Percentiles rank a stretch among this genome's conserved stretches.
Evolutionary conservation across 2,797 vertebrate species (phyloP).

Genomic region (Darevskia nairensis): DNA sequence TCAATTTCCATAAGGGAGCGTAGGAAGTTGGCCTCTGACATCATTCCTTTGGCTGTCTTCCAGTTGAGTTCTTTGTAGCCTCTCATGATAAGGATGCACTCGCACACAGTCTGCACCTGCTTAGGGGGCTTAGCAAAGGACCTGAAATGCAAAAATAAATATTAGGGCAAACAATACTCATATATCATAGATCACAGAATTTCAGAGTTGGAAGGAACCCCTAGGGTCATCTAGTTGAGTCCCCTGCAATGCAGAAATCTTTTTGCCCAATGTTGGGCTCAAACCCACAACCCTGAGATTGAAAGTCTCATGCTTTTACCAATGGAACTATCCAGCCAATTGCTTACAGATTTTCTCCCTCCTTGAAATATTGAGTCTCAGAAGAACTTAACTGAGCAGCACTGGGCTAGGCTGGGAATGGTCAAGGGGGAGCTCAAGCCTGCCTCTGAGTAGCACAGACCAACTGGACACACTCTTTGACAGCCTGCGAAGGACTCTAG

Average conservation of each 20-base stretch:
- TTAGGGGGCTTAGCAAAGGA: constrained; percentile 96
- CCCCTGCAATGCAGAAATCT: no score
- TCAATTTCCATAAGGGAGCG: constrained; percentile 91
- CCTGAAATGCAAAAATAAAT: constrained; percentile 71
- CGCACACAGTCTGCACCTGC: constrained; percentile 93
- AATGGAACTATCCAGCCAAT: background rate
- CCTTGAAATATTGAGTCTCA: background rate
- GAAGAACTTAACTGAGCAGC: background rate
- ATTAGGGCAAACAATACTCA: background rate
- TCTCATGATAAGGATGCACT: constrained; percentile 94
- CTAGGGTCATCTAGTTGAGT: no score
- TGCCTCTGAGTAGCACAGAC: background rate
- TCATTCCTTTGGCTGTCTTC: constrained; percentile 95
- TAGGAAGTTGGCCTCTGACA: constrained; percentile 96
- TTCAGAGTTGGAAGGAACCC: no score
- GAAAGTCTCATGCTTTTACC: no score
- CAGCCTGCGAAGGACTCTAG: background rate
- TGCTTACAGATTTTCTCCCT: background rate
- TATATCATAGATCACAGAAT: background rate
- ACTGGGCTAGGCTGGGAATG: background rate
- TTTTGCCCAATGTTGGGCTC: no score
- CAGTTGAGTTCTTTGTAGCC: constrained; percentile 94
- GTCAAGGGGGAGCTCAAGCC: background rate
- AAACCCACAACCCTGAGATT: no score
- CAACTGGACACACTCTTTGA: background rate